Base-by-base conservation (phyloP, 2,113 vertebrate species). In the Corythoichthys intestinalis region DNA sequence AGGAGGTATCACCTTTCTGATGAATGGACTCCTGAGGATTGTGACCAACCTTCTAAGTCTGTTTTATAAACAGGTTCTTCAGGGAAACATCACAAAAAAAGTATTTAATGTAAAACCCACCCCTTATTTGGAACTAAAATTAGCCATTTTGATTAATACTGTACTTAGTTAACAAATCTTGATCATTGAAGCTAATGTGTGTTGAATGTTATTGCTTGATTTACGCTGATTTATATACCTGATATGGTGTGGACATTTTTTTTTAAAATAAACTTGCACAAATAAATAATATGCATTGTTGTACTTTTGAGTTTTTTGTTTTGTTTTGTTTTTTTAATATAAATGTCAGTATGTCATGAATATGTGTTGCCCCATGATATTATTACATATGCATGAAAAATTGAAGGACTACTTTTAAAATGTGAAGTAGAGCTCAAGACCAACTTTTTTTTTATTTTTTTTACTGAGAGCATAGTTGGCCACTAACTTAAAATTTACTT, bases 221-320 rank as follows among this genome's bases (percentile, higher is more conserved):
- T 11, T 35, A 35, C 28, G 28, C 53, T 28, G 53, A 14, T 35
- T 57, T 58, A 58, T 58, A 37, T 58, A 14, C 56, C 13, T 34
- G 56, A 58, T 38, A 58, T 58, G 34, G 56, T 13, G 34, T 58
- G 13, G 12, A 37, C 56, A 37, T 34, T 35, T 56, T 56, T 56
- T 28, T 44, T 44, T 44, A 44, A 44, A 44, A 13, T 15, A 58
- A 37, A 38, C 12, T 2, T 9, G 20, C 4, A 14, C 59, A 4
- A 75, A 58, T 20, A 68, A 75, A 75, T n/a, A 20, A 52, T 46
- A 68, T 34, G 0, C 11, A 52, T 69, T 14, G 5, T 61, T 77
- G 14, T 70, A 41, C 48, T 14, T 56, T 48, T 53, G n/a, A 56
- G 34, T 14, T 58, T 34, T 54, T 4, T 28, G 20, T 28, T 69